phyloP scores from a whole-genome alignment of 2,888 invertebrate species.

The Eupithecia centaureata region DNA sequence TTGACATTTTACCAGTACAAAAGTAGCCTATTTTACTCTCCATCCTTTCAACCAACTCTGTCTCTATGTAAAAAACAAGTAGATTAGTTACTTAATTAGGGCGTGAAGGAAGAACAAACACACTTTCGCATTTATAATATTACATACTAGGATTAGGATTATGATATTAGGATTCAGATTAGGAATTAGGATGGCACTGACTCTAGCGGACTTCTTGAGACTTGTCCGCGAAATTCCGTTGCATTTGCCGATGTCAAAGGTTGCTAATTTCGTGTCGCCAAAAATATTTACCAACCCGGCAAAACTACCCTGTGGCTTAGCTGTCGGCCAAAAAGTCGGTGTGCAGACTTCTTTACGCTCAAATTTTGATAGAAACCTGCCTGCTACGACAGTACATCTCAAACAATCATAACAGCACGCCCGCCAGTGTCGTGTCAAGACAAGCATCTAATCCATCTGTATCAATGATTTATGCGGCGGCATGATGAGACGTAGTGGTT shows the following conservation, averaged over 20 bases:
- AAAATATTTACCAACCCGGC: neutral
- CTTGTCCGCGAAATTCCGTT: neutral
- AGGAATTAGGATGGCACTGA: no score
- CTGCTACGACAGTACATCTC: neutral
- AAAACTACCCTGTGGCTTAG: neutral
- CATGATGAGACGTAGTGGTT: constrained; percentile 22
- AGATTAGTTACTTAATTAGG: no score
- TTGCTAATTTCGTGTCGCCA: neutral
- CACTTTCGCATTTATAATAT: no score
- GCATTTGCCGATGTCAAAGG: neutral
- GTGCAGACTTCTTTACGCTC: neutral
- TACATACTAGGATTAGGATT: no score
- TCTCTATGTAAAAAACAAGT: no score
- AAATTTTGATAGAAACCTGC: neutral
- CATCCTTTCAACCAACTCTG: no score
- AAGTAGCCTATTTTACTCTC: no score
- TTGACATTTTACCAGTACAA: no score
- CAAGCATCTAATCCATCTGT: constrained; percentile 24
- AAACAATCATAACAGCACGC: constrained; percentile 5
- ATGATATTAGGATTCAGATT: no score
- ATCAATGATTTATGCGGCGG: constrained; percentile 30
- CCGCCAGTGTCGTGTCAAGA: constrained; percentile 8
- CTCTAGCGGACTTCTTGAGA: neutral
- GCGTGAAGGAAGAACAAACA: no score
- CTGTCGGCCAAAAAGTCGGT: neutral